phyloP scores from a whole-genome alignment of 2,797 vertebrate species.

The Oreochromis mossambicus region DNA sequence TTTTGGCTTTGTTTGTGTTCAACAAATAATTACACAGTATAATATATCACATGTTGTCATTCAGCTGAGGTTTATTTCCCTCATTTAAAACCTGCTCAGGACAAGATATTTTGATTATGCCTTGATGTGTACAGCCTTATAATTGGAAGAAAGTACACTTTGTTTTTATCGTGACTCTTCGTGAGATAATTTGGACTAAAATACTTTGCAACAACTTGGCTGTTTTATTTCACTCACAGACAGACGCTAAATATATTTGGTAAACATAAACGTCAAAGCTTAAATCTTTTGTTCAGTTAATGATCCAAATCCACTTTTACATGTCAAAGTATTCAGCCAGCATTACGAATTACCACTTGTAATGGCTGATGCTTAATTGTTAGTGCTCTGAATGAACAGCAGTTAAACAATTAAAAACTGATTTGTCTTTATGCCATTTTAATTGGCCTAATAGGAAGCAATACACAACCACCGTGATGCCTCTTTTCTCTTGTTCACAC shows the following conservation, averaged over 20 bases:
- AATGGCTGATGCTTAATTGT: constrained; percentile 6
- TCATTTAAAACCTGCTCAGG: background rate
- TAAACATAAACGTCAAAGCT: background rate
- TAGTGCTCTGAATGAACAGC: constrained; percentile 31
- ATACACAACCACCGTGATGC: constrained; percentile 26
- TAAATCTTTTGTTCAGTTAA: background rate
- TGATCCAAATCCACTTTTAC: background rate
- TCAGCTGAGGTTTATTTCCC: background rate
- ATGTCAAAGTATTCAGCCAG: constrained; percentile 6
- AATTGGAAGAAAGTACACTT: background rate
- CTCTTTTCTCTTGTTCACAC: constrained; percentile 8
- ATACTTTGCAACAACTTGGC: background rate
- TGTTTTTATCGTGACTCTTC: background rate
- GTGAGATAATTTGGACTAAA: background rate
- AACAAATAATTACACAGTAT: background rate
- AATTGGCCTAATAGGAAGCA: constrained; percentile 47
- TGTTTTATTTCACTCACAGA: background rate
- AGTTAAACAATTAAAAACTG: constrained; percentile 46
- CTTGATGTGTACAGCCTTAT: background rate
- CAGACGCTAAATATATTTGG: background rate
- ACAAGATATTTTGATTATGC: background rate
- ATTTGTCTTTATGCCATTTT: constrained; percentile 49
- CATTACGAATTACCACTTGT: background rate
- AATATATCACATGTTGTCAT: background rate
- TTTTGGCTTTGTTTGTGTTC: background rate